Evolutionary conservation across 2,888 invertebrate species (phyloP).

Genomic region (Netelia melanura): DNA sequence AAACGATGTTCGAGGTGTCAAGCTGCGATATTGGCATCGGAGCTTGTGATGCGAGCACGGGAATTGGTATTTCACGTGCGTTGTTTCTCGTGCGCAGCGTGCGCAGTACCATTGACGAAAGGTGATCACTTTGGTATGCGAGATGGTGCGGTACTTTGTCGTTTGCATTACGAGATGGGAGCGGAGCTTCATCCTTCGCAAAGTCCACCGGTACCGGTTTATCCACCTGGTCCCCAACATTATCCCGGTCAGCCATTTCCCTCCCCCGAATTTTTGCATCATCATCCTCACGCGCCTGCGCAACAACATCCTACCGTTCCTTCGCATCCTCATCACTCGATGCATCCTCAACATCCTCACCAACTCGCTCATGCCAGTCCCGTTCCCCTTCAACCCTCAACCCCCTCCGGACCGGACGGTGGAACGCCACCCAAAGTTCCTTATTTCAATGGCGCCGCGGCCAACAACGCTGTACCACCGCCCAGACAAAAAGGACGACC

Average conservation of each 20-base stretch:
- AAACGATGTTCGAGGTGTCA: conserved; percentile 96
- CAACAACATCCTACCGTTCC: conserved; percentile 80
- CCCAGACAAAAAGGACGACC: conserved; percentile 97
- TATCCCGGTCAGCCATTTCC: conserved; percentile 87
- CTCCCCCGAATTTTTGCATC: conserved; percentile 85
- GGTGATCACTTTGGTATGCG: conserved; percentile 98
- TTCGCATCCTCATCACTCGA: conserved; percentile 76
- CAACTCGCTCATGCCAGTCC: conserved; percentile 82
- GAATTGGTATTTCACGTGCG: conserved; percentile 97
- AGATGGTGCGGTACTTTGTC: conserved; percentile 95
- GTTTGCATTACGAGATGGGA: conserved; percentile 89
- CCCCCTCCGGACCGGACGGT: conserved; percentile 86
- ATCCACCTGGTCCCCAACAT: conserved; percentile 82
- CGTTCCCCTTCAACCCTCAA: conserved; percentile 86
- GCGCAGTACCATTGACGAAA: conserved; percentile 94
- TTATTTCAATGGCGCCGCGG: conserved; percentile 87
- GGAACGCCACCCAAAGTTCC: conserved; percentile 85
- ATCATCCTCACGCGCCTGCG: conserved; percentile 83
- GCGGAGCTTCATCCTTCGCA: conserved; percentile 83
- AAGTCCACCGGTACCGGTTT: conserved; percentile 83
- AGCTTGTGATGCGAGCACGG: conserved; percentile 97
- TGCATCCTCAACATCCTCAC: conserved; percentile 86
- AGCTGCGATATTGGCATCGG: conserved; percentile 94
- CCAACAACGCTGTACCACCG: conserved; percentile 86
- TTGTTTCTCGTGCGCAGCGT: conserved; percentile 97